These are phyloP conservation scores for Sarcophaga carnaria DNA, from an alignment of 2,888 invertebrate species.

Conservation along the genomic window DNA sequence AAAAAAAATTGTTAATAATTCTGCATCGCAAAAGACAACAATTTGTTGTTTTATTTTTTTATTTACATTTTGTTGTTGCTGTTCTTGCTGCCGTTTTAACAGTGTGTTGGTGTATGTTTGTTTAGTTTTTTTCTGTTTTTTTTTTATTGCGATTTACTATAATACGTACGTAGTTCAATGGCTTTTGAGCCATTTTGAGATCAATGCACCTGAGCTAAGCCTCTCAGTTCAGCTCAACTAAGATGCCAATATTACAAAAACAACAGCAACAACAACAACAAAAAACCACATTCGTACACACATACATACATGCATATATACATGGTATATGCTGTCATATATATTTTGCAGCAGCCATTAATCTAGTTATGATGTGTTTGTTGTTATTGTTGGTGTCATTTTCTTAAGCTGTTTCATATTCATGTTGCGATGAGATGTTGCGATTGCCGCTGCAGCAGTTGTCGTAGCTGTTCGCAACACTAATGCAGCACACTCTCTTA, in stretches of 20 bases:
- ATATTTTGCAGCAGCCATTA: conserved; percentile 47
- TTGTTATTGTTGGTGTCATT: conserved; percentile 34
- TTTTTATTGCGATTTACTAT: conserved; percentile 49
- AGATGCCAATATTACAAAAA: not conserved
- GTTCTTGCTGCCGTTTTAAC: conserved; percentile 46
- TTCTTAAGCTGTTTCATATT: conserved; percentile 39
- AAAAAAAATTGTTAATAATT: conserved; percentile 44
- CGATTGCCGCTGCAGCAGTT: conserved; percentile 38
- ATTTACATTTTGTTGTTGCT: not conserved
- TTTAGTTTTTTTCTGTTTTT: conserved; percentile 33
- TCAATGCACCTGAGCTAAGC: conserved; percentile 77
- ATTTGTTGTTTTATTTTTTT: conserved; percentile 46
- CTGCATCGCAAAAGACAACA: conserved; percentile 63
- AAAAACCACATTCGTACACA: conserved; percentile 1
- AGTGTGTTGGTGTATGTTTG: conserved; percentile 35
- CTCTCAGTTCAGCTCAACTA: conserved; percentile 42
- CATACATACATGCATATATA: conserved; percentile 42
- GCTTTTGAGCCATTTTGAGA: conserved; percentile 81
- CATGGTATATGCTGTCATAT: conserved; percentile 26
- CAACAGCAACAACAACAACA: no score
- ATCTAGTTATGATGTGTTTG: conserved; percentile 51
- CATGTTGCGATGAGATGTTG: conserved; percentile 1
- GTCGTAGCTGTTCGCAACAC: conserved; percentile 24
- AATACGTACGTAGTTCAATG: conserved; percentile 77
- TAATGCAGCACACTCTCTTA: conserved; percentile 42